Evolutionary conservation across 2,888 invertebrate species (phyloP).

Genomic region (Myathropa florea): DNA sequence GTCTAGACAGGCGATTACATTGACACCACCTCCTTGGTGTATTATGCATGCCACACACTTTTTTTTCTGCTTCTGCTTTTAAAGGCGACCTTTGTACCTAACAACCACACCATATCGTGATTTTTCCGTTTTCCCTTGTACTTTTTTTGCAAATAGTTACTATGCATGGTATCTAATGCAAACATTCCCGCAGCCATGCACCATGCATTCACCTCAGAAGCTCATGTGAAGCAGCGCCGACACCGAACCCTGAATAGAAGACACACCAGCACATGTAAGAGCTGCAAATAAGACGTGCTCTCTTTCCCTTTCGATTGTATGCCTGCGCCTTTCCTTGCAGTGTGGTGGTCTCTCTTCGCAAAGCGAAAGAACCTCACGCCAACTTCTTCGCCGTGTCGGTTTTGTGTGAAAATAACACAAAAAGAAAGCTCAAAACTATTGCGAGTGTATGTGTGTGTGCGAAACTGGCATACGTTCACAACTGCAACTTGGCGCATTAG

Average conservation of each 20-base stretch:
- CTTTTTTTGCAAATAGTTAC: slow-evolving; percentile 20
- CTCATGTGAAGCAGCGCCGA: neutral
- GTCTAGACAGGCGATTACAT: slow-evolving; percentile 48
- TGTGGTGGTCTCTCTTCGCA: slow-evolving; percentile 16
- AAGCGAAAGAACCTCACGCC: neutral
- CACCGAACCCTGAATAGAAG: slow-evolving; percentile 3
- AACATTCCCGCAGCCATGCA: slow-evolving; percentile 36
- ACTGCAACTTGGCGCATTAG: slow-evolving; percentile 32
- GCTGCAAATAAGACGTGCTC: slow-evolving; percentile 25
- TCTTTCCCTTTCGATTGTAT: slow-evolving; percentile 9
- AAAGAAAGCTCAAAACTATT: slow-evolving; percentile 35
- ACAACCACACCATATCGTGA: neutral
- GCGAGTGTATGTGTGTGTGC: neutral
- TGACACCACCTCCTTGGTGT: slow-evolving; percentile 30
- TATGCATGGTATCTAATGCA: slow-evolving; percentile 48
- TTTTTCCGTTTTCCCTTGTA: neutral
- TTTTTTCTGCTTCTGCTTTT: neutral
- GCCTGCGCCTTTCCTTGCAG: slow-evolving; percentile 6
- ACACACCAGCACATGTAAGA: slow-evolving; percentile 10
- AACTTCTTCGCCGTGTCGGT: neutral
- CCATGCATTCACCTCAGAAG: slow-evolving; percentile 34
- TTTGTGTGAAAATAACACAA: neutral
- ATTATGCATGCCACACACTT: slow-evolving; percentile 6
- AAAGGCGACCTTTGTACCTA: slow-evolving; percentile 23
- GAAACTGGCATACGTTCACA: slow-evolving; percentile 13